Conservation (phyloP, 2,888 invertebrate genomes). For the Monoplex corrugatus region DNA sequence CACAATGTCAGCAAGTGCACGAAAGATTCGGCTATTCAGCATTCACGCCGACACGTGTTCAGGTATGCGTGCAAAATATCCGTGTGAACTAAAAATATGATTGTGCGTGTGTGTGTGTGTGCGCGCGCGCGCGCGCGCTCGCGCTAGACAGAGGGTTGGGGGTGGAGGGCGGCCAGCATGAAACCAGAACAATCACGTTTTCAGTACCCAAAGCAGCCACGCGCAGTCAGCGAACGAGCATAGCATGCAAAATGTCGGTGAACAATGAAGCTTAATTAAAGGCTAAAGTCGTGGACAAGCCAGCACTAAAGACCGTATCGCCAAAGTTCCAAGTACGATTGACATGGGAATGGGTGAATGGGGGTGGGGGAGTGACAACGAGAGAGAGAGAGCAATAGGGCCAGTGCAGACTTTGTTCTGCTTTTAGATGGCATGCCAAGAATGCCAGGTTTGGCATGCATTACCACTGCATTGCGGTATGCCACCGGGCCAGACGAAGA, state of each 20-base stretch:
- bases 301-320: no score
- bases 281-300: neutral
- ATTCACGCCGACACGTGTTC: no score
- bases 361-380: no score
- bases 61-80: no score
- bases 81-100: no score
- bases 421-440: constrained; percentile 36
- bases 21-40: no score
- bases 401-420: neutral
- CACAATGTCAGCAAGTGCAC: no score
- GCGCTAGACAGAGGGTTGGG: neutral
- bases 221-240: neutral
- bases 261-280: constrained; percentile 10
- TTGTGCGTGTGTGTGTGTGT: neutral
- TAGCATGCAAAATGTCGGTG: neutral
- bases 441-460: constrained; percentile 44
- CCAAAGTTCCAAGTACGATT: no score
- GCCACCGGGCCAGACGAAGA: neutral
- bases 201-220: neutral
- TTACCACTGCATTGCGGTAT: constrained; percentile 44
- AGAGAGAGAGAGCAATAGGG: no score
- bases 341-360: no score
- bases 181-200: no score
- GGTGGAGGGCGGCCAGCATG: no score
- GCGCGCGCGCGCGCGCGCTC: neutral